A percentile compares a stretch with the other conserved stretches of the same genome.
These are phyloP conservation scores for Gnathonemus longibarbis DNA, from an alignment of 2,113 vertebrate species.

Conservation along the genomic window DNA sequence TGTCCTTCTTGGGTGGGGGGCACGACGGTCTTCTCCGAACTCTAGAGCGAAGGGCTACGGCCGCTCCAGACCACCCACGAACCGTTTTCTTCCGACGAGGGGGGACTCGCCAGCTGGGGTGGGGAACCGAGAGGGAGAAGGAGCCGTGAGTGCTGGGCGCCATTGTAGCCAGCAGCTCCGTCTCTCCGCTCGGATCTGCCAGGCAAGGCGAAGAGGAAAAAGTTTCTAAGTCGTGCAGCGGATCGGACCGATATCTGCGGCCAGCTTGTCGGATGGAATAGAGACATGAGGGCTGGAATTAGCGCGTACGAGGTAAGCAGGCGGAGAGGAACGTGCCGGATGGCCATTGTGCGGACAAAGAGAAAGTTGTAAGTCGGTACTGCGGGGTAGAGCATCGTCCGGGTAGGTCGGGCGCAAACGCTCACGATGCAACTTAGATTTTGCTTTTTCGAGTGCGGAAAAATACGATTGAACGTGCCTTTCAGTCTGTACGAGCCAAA, in stretches of 20 bases:
- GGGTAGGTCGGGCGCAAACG: background rate
- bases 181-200: constrained; percentile 19
- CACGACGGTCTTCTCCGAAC: constrained; percentile 29
- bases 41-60: background rate
- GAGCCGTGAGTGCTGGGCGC: constrained; percentile 36
- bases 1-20: too few species aligned
- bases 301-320: constrained; percentile 5
- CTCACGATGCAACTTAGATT: background rate
- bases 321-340: too few species aligned
- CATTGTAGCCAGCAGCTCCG: constrained; percentile 52
- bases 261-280: background rate
- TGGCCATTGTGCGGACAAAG: constrained; percentile 8
- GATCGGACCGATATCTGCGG: background rate
- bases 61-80: constrained; percentile 53
- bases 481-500: background rate
- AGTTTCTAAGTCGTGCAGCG: background rate
- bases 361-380: background rate
- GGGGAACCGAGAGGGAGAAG: constrained; percentile 23
- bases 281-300: background rate
- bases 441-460: background rate
- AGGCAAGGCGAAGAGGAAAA: background rate
- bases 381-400: background rate
- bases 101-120: constrained; percentile 24
- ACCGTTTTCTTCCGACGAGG: constrained; percentile 11
- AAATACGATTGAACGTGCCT: background rate